phyloP scores from a whole-genome alignment of 2,113 vertebrate species.

The Sterrhoptilus dennistouni region DNA sequence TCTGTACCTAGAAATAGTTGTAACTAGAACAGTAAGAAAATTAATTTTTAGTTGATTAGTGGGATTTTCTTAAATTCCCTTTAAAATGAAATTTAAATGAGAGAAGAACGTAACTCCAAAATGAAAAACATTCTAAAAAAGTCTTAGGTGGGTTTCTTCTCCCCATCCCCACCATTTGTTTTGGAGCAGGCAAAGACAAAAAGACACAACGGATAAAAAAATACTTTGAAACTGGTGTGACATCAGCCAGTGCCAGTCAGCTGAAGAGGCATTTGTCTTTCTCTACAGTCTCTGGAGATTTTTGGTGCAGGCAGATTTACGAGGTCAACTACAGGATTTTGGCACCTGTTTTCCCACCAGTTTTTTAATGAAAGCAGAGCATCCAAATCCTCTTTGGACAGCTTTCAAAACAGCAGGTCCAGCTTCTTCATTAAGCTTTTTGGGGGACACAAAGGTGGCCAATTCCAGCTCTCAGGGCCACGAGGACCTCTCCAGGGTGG shows the following conservation, averaged over 20 bases:
- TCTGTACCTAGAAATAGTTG: background rate
- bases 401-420: background rate
- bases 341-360: background rate
- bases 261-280: background rate
- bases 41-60: background rate
- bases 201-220: background rate
- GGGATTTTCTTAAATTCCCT: accelerated
- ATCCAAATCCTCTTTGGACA: background rate
- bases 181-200: background rate
- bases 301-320: background rate
- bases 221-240: background rate
- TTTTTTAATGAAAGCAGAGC: background rate
- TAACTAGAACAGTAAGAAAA: background rate
- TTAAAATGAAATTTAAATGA: background rate
- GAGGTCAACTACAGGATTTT: background rate
- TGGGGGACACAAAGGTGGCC: background rate
- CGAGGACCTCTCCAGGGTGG: background rate
- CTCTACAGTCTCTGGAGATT: background rate
- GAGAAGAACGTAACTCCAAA: background rate
- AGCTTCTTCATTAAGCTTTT: background rate
- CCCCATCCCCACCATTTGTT: background rate
- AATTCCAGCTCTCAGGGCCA: background rate
- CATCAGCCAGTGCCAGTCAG: background rate
- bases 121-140: background rate
- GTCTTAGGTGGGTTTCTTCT: background rate